Base-by-base conservation (phyloP, 1,140 invertebrate genomes). In the Trichoplusia ni region DNA sequence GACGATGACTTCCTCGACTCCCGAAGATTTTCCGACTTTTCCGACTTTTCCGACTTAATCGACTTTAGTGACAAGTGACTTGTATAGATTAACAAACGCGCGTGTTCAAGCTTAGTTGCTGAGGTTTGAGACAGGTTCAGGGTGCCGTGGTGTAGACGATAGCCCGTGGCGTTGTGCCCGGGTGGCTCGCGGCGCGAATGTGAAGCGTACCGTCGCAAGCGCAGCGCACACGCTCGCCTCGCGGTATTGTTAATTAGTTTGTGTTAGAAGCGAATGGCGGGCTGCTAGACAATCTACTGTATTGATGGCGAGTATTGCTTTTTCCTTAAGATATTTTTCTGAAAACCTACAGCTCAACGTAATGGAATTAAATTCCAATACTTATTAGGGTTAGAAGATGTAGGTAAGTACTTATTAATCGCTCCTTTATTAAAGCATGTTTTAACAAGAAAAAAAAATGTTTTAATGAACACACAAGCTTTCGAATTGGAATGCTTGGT, bases 181-280 rank as follows among this genome's bases (percentile, higher is more conserved):
- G 62, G 69, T 80, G 84, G 79, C 74, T 75, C 61, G 71, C 84
- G 69, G 67, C 73, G 77, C 75, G 76, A 84, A 89, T 89, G 84
- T 89, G 86, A 86, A 89, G 68, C 68, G 83, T 84, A 84, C 54
- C 83, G 81, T 73, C 84, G 81, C 84, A 69, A 8, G 86, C 79
- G 80, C 81, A 82, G 19, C 11, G 40, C 76, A 61, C 77, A 70
- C 73, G 76, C 67, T 69, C 72, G 73, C 68, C 75, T 75, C 79
- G 70, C 62, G 65, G 67, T 67, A 63, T 53, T 76, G 56, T 46
- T 74, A 75, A 72, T 74, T 74, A 77, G 47, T 49, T 61, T 71
- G 62, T 75, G 77, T 72, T 38, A 67, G 19, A 59, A 67, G 53
- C 18, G 27, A 5, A 47, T 35, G 27, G 56, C 56, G 56, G n/a